Conservation (phyloP, 2,113 vertebrate genomes). For the Microtus montanus region DNA sequence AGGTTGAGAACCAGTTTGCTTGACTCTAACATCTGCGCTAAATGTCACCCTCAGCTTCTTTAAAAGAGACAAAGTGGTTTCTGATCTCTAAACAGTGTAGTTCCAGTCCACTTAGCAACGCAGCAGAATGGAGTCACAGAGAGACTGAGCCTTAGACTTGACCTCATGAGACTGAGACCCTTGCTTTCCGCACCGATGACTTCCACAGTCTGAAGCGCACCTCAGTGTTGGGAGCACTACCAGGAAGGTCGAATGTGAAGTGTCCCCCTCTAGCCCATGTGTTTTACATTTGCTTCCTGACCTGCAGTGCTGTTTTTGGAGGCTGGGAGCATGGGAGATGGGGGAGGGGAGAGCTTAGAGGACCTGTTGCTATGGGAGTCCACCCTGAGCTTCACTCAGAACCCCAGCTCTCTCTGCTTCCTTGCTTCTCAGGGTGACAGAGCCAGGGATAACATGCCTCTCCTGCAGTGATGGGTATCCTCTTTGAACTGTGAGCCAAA, state of each 20-base stretch:
- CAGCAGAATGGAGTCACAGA: background rate
- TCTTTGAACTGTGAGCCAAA: background rate
- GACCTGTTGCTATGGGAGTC: background rate
- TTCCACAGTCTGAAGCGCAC: background rate
- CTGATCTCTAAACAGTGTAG: background rate
- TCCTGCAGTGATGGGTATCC: background rate
- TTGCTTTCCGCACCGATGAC: background rate
- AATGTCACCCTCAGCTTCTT: background rate
- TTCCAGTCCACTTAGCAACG: background rate
- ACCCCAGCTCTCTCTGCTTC: background rate
- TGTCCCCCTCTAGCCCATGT: too few relatives aligned
- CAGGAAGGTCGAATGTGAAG: background rate
- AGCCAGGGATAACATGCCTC: background rate
- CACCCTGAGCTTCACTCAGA: background rate
- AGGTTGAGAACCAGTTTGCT: conserved; percentile 11
- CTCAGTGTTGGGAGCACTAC: background rate
- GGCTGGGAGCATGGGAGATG: background rate
- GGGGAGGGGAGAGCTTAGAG: too few relatives aligned
- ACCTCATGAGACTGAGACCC: background rate
- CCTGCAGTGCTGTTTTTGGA: background rate
- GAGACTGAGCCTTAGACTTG: background rate
- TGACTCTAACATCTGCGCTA: background rate
- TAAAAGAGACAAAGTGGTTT: background rate
- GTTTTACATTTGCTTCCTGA: background rate
- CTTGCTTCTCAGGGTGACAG: background rate